These are phyloP conservation scores for Myopa tessellatipennis DNA, from an alignment of 2,888 invertebrate species.

Conservation along the genomic window DNA sequence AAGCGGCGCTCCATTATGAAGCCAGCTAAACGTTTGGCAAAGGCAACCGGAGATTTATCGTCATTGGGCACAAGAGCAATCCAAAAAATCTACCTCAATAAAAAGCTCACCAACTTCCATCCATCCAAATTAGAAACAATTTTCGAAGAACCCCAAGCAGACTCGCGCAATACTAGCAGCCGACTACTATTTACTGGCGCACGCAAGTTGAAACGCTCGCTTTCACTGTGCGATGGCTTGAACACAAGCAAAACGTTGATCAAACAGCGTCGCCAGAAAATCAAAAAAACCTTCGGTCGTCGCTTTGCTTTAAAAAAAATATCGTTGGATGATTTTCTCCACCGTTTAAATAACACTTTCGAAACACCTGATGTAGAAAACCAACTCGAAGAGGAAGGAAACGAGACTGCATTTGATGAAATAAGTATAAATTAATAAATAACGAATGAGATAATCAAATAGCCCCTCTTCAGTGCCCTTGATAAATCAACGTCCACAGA, in stretches of 20 bases:
- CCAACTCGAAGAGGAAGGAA: not conserved
- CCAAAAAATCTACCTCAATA: conserved; percentile 60
- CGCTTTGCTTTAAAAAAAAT: conserved; percentile 60
- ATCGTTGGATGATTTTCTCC: conserved; percentile 60
- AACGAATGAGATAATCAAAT: not conserved
- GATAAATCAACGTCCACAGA: too few species aligned
- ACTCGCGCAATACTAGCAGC: conserved; percentile 50
- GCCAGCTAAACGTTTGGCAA: conserved; percentile 51
- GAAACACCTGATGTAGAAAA: conserved; percentile 44
- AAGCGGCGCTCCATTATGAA: conserved; percentile 61
- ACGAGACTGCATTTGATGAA: not conserved
- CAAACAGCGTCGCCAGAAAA: conserved; percentile 61
- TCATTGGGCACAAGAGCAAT: conserved; percentile 51
- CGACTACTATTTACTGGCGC: conserved; percentile 57
- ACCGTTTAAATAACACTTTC: conserved; percentile 60
- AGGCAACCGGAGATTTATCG: conserved; percentile 35
- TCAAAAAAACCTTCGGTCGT: conserved; percentile 62
- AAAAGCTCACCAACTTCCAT: conserved; percentile 60
- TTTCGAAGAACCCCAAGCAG: conserved; percentile 59
- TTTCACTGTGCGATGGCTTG: conserved; percentile 61
- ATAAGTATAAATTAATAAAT: not conserved
- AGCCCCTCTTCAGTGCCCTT: too few species aligned
- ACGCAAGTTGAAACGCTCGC: conserved; percentile 58
- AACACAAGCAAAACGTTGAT: conserved; percentile 59
- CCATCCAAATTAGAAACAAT: conserved; percentile 63